These are phyloP conservation scores for Sinosuthora webbiana DNA, from an alignment of 2,113 vertebrate genomes.

Conservation along the genomic window DNA sequence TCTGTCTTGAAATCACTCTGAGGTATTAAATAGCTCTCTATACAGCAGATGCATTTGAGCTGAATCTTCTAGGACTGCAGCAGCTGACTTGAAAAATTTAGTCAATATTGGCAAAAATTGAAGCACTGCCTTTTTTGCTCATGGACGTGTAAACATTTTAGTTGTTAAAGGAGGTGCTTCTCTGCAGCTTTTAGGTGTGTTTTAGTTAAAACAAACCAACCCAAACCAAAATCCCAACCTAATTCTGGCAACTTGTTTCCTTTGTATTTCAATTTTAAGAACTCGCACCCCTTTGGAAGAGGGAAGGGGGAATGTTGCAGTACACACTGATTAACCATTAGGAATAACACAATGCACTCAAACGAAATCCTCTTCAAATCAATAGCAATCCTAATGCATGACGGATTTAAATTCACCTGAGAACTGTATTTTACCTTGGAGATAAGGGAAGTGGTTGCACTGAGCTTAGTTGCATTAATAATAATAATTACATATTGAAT, in stretches of 20 bases:
- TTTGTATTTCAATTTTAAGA: not conserved
- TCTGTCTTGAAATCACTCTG: not conserved
- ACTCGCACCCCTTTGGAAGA: not conserved
- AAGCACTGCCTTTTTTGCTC: not conserved
- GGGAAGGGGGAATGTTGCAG: not conserved
- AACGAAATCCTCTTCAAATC: not conserved
- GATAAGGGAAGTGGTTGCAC: not conserved
- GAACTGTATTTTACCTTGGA: not conserved
- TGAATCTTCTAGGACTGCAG: not conserved
- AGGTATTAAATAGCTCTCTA: not conserved
- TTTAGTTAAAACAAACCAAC: not conserved
- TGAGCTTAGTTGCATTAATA: not conserved
- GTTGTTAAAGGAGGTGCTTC: not conserved
- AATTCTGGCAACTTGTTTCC: not conserved
- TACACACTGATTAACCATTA: not conserved
- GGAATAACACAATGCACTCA: not conserved
- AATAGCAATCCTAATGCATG: not conserved
- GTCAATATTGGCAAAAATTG: not conserved
- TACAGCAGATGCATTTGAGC: not conserved
- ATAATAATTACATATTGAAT: not conserved
- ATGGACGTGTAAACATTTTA: not conserved
- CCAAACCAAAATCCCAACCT: not conserved
- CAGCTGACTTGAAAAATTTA: not conserved
- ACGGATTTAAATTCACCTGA: conserved; percentile 18
- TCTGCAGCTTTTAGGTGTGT: not conserved